Conservation (phyloP, 2,888 invertebrate species). For the Orthonevra nobilis region DNA sequence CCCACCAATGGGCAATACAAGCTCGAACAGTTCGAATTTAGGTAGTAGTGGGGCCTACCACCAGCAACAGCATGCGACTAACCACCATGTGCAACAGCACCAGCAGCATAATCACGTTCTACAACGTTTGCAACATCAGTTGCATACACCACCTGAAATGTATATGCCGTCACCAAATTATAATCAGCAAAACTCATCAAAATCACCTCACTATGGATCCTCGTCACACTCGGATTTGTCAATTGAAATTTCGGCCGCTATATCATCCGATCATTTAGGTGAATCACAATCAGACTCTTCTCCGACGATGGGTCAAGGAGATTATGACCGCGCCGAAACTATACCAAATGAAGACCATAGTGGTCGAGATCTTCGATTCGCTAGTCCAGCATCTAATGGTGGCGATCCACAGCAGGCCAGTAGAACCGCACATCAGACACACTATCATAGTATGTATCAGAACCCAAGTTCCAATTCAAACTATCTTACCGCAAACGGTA, state of each 20-base stretch:
- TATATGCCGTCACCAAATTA: conserved; percentile 55
- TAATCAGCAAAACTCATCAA: conserved; percentile 70
- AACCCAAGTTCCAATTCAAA: conserved; percentile 74
- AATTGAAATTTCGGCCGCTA: conserved; percentile 89
- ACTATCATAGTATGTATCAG: conserved; percentile 77
- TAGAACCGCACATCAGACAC: conserved; percentile 75
- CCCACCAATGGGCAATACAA: conserved; percentile 65
- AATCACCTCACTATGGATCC: conserved; percentile 81
- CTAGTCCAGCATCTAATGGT: conserved; percentile 76
- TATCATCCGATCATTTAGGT: conserved; percentile 85
- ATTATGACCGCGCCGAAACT: conserved; percentile 87
- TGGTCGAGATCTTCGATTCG: conserved; percentile 81
- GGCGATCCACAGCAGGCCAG: conserved; percentile 73
- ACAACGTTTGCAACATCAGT: conserved; percentile 57
- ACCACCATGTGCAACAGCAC: conserved; percentile 54
- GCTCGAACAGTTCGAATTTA: conserved; percentile 40
- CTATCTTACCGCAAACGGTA: conserved; percentile 56
- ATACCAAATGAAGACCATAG: conserved; percentile 79
- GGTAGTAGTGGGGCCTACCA: conserved; percentile 46
- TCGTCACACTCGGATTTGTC: conserved; percentile 88
- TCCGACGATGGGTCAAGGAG: conserved; percentile 85
- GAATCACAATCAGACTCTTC: conserved; percentile 83
- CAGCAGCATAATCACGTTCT: conserved; percentile 62
- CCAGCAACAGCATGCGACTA: conserved; percentile 70
- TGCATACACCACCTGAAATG: conserved; percentile 54